Base-by-base conservation (phyloP, 2,888 invertebrate species). In the Asteroscopus sphinx region DNA sequence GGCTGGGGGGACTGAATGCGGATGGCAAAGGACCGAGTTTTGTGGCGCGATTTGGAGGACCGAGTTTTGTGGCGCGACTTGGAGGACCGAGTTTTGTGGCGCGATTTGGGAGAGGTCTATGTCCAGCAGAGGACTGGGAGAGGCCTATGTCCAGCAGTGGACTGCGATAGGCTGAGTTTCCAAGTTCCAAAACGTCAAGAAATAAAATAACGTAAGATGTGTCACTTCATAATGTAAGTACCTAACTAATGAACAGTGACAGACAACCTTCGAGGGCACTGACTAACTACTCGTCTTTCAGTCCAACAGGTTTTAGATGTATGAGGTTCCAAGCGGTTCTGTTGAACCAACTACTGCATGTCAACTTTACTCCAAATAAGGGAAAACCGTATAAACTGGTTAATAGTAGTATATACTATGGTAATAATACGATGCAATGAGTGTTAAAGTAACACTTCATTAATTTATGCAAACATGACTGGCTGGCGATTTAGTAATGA, bases 171-270 rank as follows among this genome's bases (percentile, higher is more conserved):
- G 21, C 25, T 40, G 7, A 26, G 33, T 35, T 48, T 13, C 0
- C 0, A 59, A 44, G 17, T 37, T 45, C 6, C 16, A 46, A 33
- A 68, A 68, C n/a, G n/a, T 26, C 30, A 68, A 46, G 25, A 37
- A 37, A 42, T 63, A 41, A 53, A n/a, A 64, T 64, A 47, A 64
- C 32, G 17, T 44, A 44, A 52, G 33, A 62, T 26, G 30, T 68
- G 16, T 32, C 46, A 30, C 49, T 35, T 16, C 41, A 61, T 16
- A 42, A 58, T 45, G 46, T 60, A 37, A 12, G 68, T 46, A n/a
- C n/a, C n/a, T n/a, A n/a, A n/a, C n/a, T n/a, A n/a, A n/a, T n/a
- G n/a, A 63, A 69, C 33, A 62, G 33, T 25, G 9, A 36, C 25
- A 28, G 26, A 42, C 68, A 44, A 40, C 46, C 28, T 4, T 41